These are phyloP conservation scores for Doris montereyensis DNA, from an alignment of 2,888 invertebrate species.

Conservation along the genomic window DNA sequence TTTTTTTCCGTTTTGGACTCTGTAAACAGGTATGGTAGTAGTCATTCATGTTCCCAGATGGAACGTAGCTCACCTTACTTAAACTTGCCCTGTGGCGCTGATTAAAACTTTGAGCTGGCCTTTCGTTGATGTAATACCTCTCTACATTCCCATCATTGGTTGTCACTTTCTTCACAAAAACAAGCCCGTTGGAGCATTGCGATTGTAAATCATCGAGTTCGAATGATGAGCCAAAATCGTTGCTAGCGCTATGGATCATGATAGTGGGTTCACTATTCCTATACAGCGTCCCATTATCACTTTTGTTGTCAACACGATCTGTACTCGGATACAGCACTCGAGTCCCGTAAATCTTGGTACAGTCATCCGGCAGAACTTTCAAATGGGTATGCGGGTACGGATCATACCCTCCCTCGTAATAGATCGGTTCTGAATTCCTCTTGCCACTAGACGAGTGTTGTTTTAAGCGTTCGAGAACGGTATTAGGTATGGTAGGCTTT, in stretches of 20 bases:
- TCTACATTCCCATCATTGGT: conserved; percentile 21
- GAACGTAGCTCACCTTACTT: conserved; percentile 41
- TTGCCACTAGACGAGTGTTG: not conserved
- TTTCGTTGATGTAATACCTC: conserved; percentile 27
- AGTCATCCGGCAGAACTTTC: not conserved
- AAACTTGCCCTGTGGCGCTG: conserved; percentile 12
- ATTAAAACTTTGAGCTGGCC: not conserved
- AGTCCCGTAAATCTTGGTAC: no score
- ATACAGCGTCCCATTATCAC: not conserved
- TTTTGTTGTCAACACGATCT: not conserved
- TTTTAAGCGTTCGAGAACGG: not conserved
- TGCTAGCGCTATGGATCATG: conserved; percentile 28
- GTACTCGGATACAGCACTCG: no score
- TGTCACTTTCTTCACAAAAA: conserved; percentile 30
- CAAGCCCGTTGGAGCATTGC: conserved; percentile 28
- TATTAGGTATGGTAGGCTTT: not conserved
- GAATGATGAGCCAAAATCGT: not conserved
- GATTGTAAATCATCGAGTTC: conserved; percentile 13
- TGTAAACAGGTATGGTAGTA: conserved; percentile 37
- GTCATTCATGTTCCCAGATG: conserved; percentile 34
- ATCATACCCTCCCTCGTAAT: not conserved
- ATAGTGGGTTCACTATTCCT: conserved; percentile 38
- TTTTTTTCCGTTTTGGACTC: not conserved
- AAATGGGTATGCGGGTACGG: not conserved
- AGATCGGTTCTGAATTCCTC: conserved; percentile 29